Evolutionary conservation across 2,113 vertebrate genomes (phyloP).

Genomic region (Sterna hirundo): DNA sequence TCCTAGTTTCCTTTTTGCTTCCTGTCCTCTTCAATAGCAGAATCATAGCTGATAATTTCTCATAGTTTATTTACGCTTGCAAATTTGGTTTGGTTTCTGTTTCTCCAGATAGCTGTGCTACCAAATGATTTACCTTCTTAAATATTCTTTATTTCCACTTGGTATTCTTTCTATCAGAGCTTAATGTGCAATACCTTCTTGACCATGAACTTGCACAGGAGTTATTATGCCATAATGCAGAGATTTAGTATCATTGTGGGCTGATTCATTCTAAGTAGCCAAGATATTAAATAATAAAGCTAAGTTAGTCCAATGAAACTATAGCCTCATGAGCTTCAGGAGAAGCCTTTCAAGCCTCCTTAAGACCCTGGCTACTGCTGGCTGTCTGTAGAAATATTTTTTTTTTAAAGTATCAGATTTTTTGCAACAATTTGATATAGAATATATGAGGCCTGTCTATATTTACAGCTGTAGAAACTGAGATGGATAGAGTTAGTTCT

Average conservation of each 20-base stretch:
- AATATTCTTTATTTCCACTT: not conserved
- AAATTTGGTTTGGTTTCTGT: not conserved
- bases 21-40: not conserved
- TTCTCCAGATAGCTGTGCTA: not conserved
- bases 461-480: not conserved
- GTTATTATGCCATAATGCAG: not conserved
- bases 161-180: not conserved
- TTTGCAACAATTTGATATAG: not conserved
- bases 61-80: not conserved
- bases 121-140: not conserved
- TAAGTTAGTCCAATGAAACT: not conserved
- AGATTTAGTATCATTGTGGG: rapidly evolving
- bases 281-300: not conserved
- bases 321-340: not conserved
- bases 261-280: not conserved
- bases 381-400: rapidly evolving
- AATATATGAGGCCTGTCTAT: not conserved
- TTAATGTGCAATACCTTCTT: not conserved
- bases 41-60: not conserved
- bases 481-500: not conserved
- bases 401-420: not conserved
- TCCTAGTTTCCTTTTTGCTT: not conserved
- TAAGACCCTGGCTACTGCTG: not conserved
- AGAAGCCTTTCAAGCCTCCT: not conserved
- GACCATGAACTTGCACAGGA: not conserved